Percentiles rank a stretch among this genome's conserved stretches.
Conservation (phyloP, 2,113 vertebrate genomes). For the Cheilinus undulatus region DNA sequence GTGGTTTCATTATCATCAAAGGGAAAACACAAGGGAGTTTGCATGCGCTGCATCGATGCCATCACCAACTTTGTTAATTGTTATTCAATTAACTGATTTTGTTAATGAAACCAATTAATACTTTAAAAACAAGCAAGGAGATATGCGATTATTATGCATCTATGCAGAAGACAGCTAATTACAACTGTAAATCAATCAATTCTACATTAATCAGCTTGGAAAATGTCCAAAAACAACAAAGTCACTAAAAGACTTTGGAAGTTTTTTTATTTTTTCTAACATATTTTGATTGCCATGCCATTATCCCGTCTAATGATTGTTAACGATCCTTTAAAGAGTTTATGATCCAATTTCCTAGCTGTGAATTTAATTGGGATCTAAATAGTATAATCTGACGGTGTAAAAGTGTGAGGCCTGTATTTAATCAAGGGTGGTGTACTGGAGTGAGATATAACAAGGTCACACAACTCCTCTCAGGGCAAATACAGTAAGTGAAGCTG, state of each 20-base stretch:
- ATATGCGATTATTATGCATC: constrained; percentile 83
- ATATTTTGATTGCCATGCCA: constrained; percentile 79
- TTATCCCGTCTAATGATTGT: constrained; percentile 80
- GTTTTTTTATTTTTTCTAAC: constrained; percentile 52
- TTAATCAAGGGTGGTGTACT: constrained; percentile 72
- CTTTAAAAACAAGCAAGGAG: constrained; percentile 77
- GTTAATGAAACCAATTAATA: constrained; percentile 86
- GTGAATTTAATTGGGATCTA: constrained; percentile 77
- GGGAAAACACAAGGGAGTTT: constrained; percentile 81
- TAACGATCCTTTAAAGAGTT: constrained; percentile 80
- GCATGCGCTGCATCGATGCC: constrained; percentile 68
- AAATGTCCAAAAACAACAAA: constrained; percentile 82
- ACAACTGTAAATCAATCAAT: constrained; percentile 84
- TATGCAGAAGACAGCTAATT: constrained; percentile 81
- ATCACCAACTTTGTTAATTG: constrained; percentile 82
- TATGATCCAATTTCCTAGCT: constrained; percentile 77
- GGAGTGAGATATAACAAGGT: constrained; percentile 69
- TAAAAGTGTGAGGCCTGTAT: constrained; percentile 67
- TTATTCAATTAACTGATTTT: constrained; percentile 84
- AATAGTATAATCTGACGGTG: constrained; percentile 73
- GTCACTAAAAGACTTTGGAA: constrained; percentile 81
- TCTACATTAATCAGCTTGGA: constrained; percentile 80
- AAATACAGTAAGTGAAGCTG: constrained; percentile 52
- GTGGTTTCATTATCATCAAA: constrained; percentile 80
- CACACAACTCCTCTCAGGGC: constrained; percentile 66